Evolutionary conservation across 2,113 vertebrate genomes (phyloP).

Genomic region (Mus spicilegus): DNA sequence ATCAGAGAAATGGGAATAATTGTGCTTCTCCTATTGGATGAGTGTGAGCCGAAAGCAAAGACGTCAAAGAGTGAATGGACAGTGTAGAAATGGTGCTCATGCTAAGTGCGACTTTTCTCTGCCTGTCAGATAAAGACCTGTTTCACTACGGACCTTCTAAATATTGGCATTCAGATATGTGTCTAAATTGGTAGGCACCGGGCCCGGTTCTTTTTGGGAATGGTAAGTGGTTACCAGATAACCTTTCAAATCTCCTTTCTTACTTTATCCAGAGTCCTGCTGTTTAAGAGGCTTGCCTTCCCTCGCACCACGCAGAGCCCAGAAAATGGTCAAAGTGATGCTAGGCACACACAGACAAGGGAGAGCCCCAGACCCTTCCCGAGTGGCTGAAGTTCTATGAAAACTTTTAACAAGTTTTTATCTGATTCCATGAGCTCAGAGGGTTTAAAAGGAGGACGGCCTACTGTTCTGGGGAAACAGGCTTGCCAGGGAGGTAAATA

Average conservation of each 20-base stretch:
- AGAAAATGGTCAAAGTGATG: not conserved
- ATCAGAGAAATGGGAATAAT: not conserved
- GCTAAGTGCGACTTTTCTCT: not conserved
- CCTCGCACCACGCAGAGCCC: not conserved
- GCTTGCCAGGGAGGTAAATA: not conserved
- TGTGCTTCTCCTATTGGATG: not conserved
- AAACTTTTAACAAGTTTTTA: not conserved
- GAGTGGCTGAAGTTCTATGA: not conserved
- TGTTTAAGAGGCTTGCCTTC: not conserved
- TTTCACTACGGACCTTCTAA: not conserved
- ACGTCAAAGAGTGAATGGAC: not conserved
- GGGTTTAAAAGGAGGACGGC: not conserved
- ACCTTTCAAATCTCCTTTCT: not conserved
- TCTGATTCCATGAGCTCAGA: not conserved
- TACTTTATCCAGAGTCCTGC: not conserved
- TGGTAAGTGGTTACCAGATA: not conserved
- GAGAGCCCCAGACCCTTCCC: not conserved
- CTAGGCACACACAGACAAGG: not conserved
- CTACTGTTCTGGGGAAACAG: not conserved
- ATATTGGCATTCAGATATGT: not conserved
- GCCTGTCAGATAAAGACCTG: rapidly evolving
- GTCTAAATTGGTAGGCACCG: not conserved
- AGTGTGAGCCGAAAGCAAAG: not conserved
- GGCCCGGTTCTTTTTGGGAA: not conserved
- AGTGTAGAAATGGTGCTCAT: not conserved